Base-by-base conservation (phyloP, 2,888 invertebrate species). In the Clanis bilineata region DNA sequence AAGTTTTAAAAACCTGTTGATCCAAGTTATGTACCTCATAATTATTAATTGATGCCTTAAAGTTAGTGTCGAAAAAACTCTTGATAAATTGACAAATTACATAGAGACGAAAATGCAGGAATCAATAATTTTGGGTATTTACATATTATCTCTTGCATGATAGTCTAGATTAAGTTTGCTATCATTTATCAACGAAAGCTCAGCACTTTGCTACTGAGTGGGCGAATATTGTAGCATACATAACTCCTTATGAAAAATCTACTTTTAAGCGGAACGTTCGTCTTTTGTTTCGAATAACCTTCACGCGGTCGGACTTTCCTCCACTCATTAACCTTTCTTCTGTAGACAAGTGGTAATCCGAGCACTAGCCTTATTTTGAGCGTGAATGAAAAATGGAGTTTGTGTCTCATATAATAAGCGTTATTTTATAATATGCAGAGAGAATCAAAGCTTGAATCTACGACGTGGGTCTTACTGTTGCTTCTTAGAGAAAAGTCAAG, bases 281-380 rank as follows among this genome's bases (percentile, higher is more conserved):
- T 79, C 78, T 82, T 80, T 83, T 80, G 80, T 83, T 80, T 79
- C 76, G 75, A 77, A 79, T 77, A 81, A 76, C 73, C 73, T 74
- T 71, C 66, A 66, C 60, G 68, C 67, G 75, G 76, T 79, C 72
- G 64, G 74, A 72, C 74, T 82, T 80, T 79, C 70, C 74, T 77
- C 76, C 73, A 79, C 82, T 85, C 79, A 82, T 86, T 85, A 81
- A 79, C 76, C 84, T 82, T 75, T 72, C 73, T 73, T 68, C 70
- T 70, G 66, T 68, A 75, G 73, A 73, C 77, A 78, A 85, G 77
- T 85, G 77, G 73, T 77, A 77, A 77, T 72, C 72, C 71, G 75
- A 75, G 68, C 72, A 74, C 69, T 70, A 70, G 65, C 69, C 75
- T 70, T 71, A 67, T 65, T 68, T 66, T 7, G 59, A 65, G 36